Base-by-base conservation (phyloP, 2,888 invertebrate species). In the Apeira syringaria region DNA sequence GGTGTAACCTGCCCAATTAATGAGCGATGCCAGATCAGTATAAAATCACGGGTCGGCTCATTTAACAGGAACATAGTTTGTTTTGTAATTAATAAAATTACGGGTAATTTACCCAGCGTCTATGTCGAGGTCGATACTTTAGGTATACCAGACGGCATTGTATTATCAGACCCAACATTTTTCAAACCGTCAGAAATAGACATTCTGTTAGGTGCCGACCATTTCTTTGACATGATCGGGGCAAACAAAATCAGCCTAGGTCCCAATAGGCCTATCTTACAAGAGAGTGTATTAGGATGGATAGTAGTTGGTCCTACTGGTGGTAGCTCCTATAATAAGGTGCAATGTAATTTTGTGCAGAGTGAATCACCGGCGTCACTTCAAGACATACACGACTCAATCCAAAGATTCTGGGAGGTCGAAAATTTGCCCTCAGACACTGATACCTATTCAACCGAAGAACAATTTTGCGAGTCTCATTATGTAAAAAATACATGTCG, bases 211-310 rank as follows among this genome's bases (percentile, higher is more conserved):
- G 59, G 60, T 6, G 62, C 57, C 5, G 55, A 62, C 17, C 4
- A 57, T 0, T 62, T 59, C 36, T 54, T 56, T 55, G 53, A 57
- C 7, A n/a, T 61, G 8, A 41, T 59, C 9, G 53, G 53, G 7
- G 24, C 50, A 5, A 52, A 56, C 20, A 22, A 32, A 15, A 30
- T 57, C 4, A 40, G 32, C 3, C 27, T 56, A 40, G 57, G 57
- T 24, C 7, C 22, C 2, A 50, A 45, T 6, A 47, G 45, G 12
- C 22, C 22, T 12, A 2, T 32, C 2, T 5, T 22, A 7, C 22
- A 8, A 13, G 24, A 13, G 1, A 24, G 8, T 2, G 1, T 17
- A 13, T 24, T 24, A 17, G 29, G 29, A 34, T 42, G 38, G 38
- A 1, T 32, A n/a, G 42, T 31, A n/a, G 29, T 34, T 2, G 29